Conservation (phyloP, 1,140 invertebrate genomes). For the Cotesia chilonis region DNA sequence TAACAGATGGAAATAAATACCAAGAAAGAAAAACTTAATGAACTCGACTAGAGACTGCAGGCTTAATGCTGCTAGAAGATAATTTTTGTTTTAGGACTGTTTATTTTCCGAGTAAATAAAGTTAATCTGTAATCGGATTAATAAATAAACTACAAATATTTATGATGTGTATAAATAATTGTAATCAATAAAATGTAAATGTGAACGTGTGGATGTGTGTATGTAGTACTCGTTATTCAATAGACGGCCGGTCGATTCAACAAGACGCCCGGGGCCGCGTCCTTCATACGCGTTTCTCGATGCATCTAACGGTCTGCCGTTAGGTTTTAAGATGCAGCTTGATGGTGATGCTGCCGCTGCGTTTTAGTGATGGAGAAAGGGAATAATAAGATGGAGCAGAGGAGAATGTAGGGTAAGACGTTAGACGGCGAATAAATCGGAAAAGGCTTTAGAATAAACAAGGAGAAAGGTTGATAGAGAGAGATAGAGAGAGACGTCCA, state of each 20-base stretch:
- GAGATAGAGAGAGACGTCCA: not conserved
- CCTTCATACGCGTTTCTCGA: slow-evolving; percentile 36
- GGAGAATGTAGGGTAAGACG: not conserved
- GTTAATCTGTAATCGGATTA: not conserved
- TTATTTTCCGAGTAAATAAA: too few relatives aligned
- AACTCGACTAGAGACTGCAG: too few relatives aligned
- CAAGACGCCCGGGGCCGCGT: slow-evolving; percentile 26
- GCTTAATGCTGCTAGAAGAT: too few relatives aligned
- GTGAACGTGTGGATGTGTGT: not conserved
- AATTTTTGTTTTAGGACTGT: too few relatives aligned
- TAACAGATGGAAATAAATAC: too few relatives aligned
- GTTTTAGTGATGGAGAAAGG: too few relatives aligned
- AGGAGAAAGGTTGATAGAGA: slow-evolving; percentile 18
- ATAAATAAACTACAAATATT: slow-evolving; percentile 8
- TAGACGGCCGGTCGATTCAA: slow-evolving; percentile 17
- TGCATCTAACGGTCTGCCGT: slow-evolving; percentile 58
- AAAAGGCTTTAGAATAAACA: slow-evolving; percentile 15
- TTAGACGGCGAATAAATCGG: not conserved
- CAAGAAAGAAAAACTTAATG: too few relatives aligned
- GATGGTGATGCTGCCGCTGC: too few relatives aligned
- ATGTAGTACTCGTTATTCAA: slow-evolving; percentile 24
- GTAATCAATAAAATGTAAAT: slow-evolving; percentile 24
- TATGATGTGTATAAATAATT: not conserved
- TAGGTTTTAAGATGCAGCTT: slow-evolving; percentile 43
- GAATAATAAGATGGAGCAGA: slow-evolving; percentile 35